Base-by-base conservation (phyloP, 2,888 invertebrate species). In the Aphrophora alni region DNA sequence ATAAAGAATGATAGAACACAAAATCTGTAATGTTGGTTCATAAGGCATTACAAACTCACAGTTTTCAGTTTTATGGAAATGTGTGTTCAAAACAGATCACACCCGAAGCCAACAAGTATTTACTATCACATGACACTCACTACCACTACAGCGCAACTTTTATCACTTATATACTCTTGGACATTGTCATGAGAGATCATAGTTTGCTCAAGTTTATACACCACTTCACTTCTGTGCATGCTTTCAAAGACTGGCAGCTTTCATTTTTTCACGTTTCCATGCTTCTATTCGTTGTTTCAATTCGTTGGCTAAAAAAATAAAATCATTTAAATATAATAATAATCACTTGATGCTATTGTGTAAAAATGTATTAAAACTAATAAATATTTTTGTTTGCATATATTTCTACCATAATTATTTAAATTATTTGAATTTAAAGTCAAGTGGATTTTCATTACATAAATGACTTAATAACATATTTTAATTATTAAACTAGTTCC, bases 201-300 rank as follows among this genome's bases (percentile, higher is more conserved):
- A 59, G 21, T 59, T 59, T 59, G 59, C 44, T 44, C 17, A 5
- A 44, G 44, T 14, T 44, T 33, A 10, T 44, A 44, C 59, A 59
- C 21, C 44, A 44, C 17, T 59, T 59, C 21, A 59, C 59, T 12
- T 21, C 14, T 14, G 14, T 21, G 21, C 14, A n/a, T 3, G 59
- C 21, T 21, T 59, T 59, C 59, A 59, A 21, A 59, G 59, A 21
- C 59, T 21, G 59, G 4, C 21, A 21, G 21, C 4, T 81, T 83
- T 83, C 80, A 83, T 92, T 89, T 95, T 95, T 87, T 95, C 94
- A 84, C 92, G 93, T 87, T 96, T 96, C 98, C 97, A 98, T 86
- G 92, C 92, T 85, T 92, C 91, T 88, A 98, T 98, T 87, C 93
- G 92, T 87, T 95, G 93, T 89, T 96, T 97, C 83, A 98, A 90